Evolutionary conservation across 2,113 vertebrate genomes (phyloP), one percentile per base, ranked within the genome.

Genomic region (Conger conger): DNA sequence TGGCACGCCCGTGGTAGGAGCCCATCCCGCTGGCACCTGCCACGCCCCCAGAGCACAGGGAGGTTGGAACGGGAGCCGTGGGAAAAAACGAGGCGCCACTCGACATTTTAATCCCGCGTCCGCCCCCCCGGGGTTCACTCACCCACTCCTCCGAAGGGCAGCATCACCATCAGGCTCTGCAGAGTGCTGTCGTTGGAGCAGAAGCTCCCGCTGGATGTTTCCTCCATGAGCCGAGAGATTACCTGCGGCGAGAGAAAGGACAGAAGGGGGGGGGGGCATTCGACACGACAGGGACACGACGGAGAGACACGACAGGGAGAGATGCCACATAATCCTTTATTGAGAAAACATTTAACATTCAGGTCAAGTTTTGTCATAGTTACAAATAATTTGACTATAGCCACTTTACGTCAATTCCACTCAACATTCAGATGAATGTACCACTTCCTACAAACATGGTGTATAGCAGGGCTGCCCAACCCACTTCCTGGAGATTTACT

Each of bases 71-170:
- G 27, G 30, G 2, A 11, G 20, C 45, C 15, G 0, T 73, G 20
- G 40, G n/a, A n/a, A n/a, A n/a, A 45, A 6, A 17, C 7, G 20
- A 35, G 50, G 50, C 50, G 1, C 57, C 57, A 11, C 54, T 9
- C 40, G 40, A 11, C 9, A 57, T 57, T 20, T 57, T 20, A 57
- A 2, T 16, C 54, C 54, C 54, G 0, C 11, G 23, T 6, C 30
- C 23, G 78, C 27, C 13, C 36, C 50, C 15, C 76, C 20, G 68
- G 27, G 7, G 8, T 76, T 33, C 42, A 20, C 93, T 91, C 85
- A 95, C 95, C 95, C 37, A 95, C 92, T 84, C 94, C 95, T 84
- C 95, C 93, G 5, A 94, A 95, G 18, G 95, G 95, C 84, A 95
- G 79, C 20, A 90, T 87, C 83, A 92, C 92, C 91, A 94, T 94